Evolutionary conservation across 2,113 vertebrate species (phyloP).

Genomic region (Malurus alboscapulatus): DNA sequence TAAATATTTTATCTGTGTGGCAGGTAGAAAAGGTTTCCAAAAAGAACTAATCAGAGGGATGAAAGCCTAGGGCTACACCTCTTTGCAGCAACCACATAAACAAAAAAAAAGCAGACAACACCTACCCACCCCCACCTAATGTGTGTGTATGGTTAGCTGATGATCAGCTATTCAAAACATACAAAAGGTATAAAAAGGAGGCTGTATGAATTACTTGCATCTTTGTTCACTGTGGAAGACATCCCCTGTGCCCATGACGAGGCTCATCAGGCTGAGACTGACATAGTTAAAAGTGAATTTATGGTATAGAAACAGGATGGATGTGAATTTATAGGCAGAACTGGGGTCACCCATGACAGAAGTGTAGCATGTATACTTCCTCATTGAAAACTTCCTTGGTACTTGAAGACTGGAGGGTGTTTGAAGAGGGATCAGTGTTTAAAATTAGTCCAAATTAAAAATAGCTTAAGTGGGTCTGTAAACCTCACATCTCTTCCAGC

Average conservation of each 20-base stretch:
- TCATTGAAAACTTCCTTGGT: background rate
- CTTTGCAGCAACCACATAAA: background rate
- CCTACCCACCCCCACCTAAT: background rate
- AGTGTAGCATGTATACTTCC: background rate
- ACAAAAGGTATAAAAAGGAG: background rate
- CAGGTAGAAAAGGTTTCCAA: background rate
- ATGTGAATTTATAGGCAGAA: background rate
- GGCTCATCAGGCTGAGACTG: background rate
- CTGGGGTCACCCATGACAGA: background rate
- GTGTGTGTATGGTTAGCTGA: background rate
- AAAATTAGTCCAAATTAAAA: background rate
- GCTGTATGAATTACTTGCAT: background rate
- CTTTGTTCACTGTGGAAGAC: background rate
- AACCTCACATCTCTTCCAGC: background rate
- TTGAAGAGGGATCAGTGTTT: background rate
- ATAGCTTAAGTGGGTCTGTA: background rate
- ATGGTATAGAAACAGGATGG: background rate
- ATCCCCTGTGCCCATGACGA: background rate
- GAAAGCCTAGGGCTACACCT: background rate
- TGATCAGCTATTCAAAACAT: background rate
- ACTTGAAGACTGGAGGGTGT: background rate
- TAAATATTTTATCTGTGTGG: background rate
- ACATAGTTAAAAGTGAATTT: background rate
- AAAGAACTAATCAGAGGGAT: background rate
- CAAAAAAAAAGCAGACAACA: background rate